Base-by-base conservation (phyloP, 1,140 invertebrate species). In the Cecropterus lyciades region DNA sequence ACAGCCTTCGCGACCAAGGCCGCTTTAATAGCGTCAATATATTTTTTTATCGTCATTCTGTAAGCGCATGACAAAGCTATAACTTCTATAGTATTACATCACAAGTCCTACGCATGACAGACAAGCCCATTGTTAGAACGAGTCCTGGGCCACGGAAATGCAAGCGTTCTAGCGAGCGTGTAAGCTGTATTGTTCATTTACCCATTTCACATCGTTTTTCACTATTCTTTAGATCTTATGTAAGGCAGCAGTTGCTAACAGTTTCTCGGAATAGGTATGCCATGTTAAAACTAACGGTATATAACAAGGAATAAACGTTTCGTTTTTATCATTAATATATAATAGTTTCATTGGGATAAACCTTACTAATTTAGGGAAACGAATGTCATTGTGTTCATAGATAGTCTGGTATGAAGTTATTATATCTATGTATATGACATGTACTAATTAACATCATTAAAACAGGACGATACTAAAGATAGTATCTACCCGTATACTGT, bases 41-140 rank as follows among this genome's bases (percentile, higher is more conserved):
- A 49, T 27, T 27, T 55, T 48, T 55, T 37, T 55, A 40, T 55
- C 30, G 37, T 37, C 9, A 55, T 55, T 55, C 52, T 40, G 52
- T 55, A 17, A 55, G 8, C 30, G 33, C n/a, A 40, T 55, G 30
- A 55, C 52, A 40, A 40, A 55, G 15, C 9, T 55, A 10, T 42
- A 20, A 20, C 52, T 13, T 17, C 6, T 55, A 55, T 40, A 30
- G n/a, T 15, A 53, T 53, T 53, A 53, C 30, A 53, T 16, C 9
- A 37, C 51, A 15, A 37, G 37, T 2, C 37, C 37, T 40, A 40
- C 37, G 37, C 37, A 40, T 40, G 3, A 40, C 37, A 40, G 37
- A n/a, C 10, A 40, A 40, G 11, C n/a, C 37, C 37, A 40, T 40
- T 40, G 37, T 40, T n/a, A n/a, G n/a, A n/a, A 4, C 20, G 3